Evolutionary conservation across 2,797 vertebrate genomes (phyloP).

Genomic region (Schizopygopsis pylzovi): DNA sequence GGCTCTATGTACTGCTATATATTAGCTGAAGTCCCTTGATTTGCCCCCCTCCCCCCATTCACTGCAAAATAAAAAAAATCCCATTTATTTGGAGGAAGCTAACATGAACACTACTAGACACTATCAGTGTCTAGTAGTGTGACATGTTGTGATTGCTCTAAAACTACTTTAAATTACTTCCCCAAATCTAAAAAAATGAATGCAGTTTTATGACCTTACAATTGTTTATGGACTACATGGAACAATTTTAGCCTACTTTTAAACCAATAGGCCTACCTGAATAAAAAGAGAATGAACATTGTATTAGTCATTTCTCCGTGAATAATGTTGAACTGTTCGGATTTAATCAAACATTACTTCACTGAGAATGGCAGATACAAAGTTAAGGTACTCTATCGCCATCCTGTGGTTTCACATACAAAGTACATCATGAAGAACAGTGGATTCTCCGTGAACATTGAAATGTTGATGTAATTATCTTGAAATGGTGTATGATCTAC

Average conservation of each 20-base stretch:
- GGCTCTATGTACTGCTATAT: not conserved
- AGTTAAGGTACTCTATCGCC: slow-evolving; percentile 7
- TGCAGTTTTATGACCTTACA: not conserved
- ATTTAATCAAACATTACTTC: not conserved
- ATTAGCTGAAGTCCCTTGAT: not conserved
- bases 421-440: not conserved
- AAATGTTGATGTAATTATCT: not conserved
- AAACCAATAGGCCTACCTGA: not conserved
- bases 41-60: not conserved
- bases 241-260: not conserved
- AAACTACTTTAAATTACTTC: not conserved
- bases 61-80: not conserved
- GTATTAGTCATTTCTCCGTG: not conserved
- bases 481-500: not conserved
- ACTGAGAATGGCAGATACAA: not conserved
- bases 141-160: too few relatives aligned
- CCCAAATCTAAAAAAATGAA: too few relatives aligned
- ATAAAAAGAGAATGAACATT: not conserved
- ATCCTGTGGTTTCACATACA: not conserved
- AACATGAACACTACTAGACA: not conserved
- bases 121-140: not conserved
- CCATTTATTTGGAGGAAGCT: not conserved
- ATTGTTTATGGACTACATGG: not conserved
- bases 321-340: not conserved
- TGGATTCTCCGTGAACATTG: too few relatives aligned